Conservation (phyloP, 2,888 invertebrate genomes). For the Doris montereyensis region DNA sequence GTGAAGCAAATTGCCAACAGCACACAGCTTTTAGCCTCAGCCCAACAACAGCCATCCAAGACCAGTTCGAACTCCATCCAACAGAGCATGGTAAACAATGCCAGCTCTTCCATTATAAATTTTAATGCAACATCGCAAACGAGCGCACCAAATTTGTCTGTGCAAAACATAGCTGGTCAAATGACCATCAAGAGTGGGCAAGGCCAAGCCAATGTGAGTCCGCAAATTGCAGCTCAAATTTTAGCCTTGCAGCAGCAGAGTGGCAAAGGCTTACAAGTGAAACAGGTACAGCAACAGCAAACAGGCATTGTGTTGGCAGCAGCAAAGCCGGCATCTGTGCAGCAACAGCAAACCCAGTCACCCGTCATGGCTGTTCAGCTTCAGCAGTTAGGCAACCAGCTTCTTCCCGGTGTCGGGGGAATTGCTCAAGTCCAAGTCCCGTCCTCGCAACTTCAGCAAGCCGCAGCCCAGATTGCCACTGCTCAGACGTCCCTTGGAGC, state of each 20-base stretch:
- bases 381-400: not conserved
- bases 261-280: not conserved
- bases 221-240: slow-evolving; percentile 37
- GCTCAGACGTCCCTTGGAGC: not conserved
- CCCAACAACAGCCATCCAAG: not conserved
- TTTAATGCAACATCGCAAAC: no score
- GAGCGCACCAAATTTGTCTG: not conserved
- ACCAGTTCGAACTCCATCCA: not conserved
- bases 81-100: not conserved
- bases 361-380: not conserved
- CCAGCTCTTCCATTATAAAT: no score
- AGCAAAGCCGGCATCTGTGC: not conserved
- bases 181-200: not conserved
- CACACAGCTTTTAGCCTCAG: slow-evolving; percentile 7
- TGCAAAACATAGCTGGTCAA: not conserved
- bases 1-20: slow-evolving; percentile 42
- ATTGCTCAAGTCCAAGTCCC: not conserved
- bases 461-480: not conserved
- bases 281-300: slow-evolving; percentile 14
- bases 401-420: not conserved
- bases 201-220: not conserved
- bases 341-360: not conserved
- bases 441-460: not conserved
- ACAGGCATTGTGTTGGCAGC: slow-evolving; percentile 7
- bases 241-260: slow-evolving; percentile 35